Percentiles rank a stretch among this genome's conserved stretches.
Conservation (phyloP, 1,140 invertebrate species). For the Trachymyrmex cornetzi region DNA sequence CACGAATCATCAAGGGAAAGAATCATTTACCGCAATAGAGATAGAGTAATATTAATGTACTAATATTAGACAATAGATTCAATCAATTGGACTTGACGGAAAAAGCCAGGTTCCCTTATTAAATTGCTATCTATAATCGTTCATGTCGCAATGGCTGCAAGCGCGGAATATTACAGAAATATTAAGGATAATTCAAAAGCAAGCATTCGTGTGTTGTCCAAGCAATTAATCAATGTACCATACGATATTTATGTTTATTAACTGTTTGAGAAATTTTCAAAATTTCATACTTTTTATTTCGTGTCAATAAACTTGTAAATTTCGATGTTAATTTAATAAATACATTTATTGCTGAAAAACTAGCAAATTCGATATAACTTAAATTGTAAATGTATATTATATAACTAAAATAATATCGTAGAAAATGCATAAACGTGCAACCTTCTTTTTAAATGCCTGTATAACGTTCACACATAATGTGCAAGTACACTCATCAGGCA, state of each 20-base stretch:
- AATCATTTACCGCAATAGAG: background rate
- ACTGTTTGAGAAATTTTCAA: background rate
- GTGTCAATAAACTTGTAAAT: background rate
- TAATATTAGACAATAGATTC: conserved; percentile 30
- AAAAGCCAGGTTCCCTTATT: conserved; percentile 28
- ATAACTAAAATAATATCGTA: background rate
- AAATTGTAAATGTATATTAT: too few relatives aligned
- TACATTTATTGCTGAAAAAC: background rate
- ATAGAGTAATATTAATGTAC: background rate
- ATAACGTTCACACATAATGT: background rate
- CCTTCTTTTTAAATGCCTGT: background rate
- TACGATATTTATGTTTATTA: conserved; percentile 5
- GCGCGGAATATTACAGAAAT: conserved; percentile 23
- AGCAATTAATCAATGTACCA: background rate
- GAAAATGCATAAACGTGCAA: background rate
- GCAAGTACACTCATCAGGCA: background rate
- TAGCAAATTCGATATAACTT: background rate
- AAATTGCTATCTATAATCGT: conserved; percentile 41
- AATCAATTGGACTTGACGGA: conserved; percentile 34
- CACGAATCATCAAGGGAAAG: background rate
- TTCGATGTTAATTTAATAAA: background rate
- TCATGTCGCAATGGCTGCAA: conserved; percentile 16
- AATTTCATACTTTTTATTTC: background rate
- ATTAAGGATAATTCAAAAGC: conserved; percentile 9
- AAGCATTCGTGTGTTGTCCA: background rate